Evolutionary conservation across 2,113 vertebrate species (phyloP).

Genomic region (Circaetus cinerascens): DNA sequence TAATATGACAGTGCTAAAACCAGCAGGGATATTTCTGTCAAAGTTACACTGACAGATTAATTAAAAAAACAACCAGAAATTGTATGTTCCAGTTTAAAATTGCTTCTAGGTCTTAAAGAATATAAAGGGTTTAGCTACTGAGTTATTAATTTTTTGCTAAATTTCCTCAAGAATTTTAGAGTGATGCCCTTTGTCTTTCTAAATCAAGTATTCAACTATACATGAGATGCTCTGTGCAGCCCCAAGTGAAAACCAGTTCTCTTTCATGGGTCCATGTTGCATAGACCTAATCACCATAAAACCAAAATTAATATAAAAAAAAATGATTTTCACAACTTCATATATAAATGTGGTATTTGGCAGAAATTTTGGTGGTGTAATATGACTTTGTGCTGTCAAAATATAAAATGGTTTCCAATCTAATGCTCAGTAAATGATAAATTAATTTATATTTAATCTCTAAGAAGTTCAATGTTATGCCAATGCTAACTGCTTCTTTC

Average conservation of each 20-base stretch:
- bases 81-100: background rate
- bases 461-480: background rate
- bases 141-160: background rate
- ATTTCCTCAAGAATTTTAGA: background rate
- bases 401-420: background rate
- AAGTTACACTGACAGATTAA: background rate
- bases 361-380: background rate
- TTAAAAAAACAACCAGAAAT: background rate
- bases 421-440: background rate
- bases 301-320: background rate
- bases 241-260: background rate
- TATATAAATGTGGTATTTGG: background rate
- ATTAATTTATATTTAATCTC: background rate
- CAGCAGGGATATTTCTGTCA: background rate
- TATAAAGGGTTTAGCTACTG: background rate
- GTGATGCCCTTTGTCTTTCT: background rate
- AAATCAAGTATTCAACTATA: background rate
- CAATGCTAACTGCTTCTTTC: background rate
- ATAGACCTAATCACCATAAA: background rate
- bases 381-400: background rate
- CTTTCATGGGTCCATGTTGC: background rate
- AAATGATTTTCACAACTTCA: background rate
- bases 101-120: background rate
- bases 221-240: background rate
- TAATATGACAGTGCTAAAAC: background rate